Percentiles rank a stretch among this genome's conserved stretches.
These are phyloP conservation scores for Aphaenogaster ashmeadi DNA, from an alignment of 1,140 invertebrate genomes.

Conservation along the genomic window DNA sequence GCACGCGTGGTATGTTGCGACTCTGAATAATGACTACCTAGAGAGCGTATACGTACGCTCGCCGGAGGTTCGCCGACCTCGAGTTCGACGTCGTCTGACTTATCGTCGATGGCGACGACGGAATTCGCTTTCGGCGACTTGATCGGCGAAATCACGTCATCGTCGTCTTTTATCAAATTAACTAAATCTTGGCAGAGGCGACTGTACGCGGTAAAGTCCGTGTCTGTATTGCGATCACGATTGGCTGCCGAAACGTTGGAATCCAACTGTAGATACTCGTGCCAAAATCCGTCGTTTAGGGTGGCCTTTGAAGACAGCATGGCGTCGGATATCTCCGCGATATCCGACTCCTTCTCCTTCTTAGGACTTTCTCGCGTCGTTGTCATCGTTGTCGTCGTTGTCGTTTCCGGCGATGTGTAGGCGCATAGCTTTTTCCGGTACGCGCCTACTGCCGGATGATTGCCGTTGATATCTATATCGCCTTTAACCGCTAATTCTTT, in stretches of 20 bases:
- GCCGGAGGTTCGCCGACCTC: slow-evolving; percentile 16
- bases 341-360: background rate
- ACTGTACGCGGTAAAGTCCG: slow-evolving; percentile 71
- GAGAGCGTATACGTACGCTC: slow-evolving; percentile 14
- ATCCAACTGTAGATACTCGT: slow-evolving; percentile 54
- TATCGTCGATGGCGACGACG: background rate
- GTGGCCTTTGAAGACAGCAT: slow-evolving; percentile 31
- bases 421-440: slow-evolving; percentile 54
- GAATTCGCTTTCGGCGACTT: background rate
- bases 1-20: background rate
- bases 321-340: background rate
- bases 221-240: slow-evolving; percentile 36
- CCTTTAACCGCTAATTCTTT: background rate
- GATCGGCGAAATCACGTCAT: slow-evolving; percentile 5
- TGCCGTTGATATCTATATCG: slow-evolving; percentile 67
- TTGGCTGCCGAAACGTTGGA: slow-evolving; percentile 25
- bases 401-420: slow-evolving; percentile 49
- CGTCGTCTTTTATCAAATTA: slow-evolving; percentile 64
- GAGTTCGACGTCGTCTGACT: background rate
- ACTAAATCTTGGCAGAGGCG: slow-evolving; percentile 75
- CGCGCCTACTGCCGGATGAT: slow-evolving; percentile 46
- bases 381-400: background rate
- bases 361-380: background rate
- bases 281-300: slow-evolving; percentile 60
- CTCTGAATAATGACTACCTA: slow-evolving; percentile 33